Conservation (phyloP, 2,113 vertebrate species). For the Phylloscopus trochilus region DNA sequence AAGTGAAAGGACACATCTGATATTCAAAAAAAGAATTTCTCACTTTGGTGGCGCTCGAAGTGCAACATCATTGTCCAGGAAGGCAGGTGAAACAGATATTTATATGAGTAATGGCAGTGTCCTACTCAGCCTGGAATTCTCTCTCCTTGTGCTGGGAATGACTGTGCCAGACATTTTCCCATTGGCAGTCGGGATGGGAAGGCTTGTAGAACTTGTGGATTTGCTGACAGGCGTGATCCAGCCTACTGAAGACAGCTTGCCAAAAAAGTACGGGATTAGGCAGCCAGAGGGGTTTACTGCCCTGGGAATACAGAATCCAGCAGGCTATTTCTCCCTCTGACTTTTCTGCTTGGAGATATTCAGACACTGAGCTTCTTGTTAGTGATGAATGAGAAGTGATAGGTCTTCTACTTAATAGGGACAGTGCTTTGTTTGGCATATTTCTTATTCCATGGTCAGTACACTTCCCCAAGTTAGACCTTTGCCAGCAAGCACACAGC, state of each 20-base stretch:
- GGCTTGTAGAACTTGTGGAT: not conserved
- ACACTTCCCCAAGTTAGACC: not conserved
- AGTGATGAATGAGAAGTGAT: not conserved
- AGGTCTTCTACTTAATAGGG: not conserved
- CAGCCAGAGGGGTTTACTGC: not conserved
- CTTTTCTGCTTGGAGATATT: not conserved
- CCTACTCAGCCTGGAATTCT: not conserved
- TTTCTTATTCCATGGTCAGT: not conserved
- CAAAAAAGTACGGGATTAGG: not conserved
- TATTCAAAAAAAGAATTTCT: not conserved
- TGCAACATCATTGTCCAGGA: not conserved
- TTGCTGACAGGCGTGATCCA: not conserved
- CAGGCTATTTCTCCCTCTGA: not conserved
- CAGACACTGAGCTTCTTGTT: not conserved
- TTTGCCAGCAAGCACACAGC: not conserved
- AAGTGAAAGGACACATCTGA: not conserved
- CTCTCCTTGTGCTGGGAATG: not conserved
- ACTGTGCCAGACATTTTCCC: not conserved
- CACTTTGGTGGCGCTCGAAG: not conserved
- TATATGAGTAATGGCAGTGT: not conserved
- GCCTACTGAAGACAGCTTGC: not conserved
- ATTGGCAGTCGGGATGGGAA: not conserved
- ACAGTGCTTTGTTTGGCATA: not conserved
- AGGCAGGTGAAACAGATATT: not conserved
- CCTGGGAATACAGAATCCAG: not conserved